phyloP scores from a whole-genome alignment of 2,797 vertebrate species.

The Mormyrops boulengeri region DNA sequence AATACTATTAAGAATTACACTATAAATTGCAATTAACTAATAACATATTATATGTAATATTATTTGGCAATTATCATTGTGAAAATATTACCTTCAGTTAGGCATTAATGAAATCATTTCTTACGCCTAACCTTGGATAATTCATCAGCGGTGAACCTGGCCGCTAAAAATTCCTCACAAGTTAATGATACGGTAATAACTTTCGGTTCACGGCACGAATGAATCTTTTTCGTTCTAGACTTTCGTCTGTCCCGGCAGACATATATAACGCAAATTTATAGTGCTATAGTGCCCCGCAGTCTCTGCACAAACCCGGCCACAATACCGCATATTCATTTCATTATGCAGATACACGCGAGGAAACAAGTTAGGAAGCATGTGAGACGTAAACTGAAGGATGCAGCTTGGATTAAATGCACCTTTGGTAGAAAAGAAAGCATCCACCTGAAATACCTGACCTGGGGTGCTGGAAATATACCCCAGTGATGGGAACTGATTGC shows the following conservation, averaged over 20 bases:
- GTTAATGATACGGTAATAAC: not conserved
- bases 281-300: not conserved
- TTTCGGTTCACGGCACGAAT: not conserved
- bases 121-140: slow-evolving; percentile 5
- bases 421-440: not conserved
- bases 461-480: not conserved
- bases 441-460: not conserved
- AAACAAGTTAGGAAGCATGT: not conserved
- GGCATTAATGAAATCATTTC: not conserved
- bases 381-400: not conserved
- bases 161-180: not conserved
- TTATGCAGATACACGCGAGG: not conserved
- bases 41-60: not conserved
- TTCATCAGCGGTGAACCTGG: not conserved
- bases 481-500: not conserved
- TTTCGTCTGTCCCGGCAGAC: not conserved
- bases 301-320: no score
- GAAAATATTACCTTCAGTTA: not conserved
- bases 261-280: slow-evolving; percentile 2
- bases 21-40: not conserved
- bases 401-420: not conserved
- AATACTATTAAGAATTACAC: not conserved
- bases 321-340: not conserved
- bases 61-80: not conserved
- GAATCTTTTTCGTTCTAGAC: not conserved